Conservation (phyloP, 2,888 invertebrate genomes). For the Platycheirus albimanus region DNA sequence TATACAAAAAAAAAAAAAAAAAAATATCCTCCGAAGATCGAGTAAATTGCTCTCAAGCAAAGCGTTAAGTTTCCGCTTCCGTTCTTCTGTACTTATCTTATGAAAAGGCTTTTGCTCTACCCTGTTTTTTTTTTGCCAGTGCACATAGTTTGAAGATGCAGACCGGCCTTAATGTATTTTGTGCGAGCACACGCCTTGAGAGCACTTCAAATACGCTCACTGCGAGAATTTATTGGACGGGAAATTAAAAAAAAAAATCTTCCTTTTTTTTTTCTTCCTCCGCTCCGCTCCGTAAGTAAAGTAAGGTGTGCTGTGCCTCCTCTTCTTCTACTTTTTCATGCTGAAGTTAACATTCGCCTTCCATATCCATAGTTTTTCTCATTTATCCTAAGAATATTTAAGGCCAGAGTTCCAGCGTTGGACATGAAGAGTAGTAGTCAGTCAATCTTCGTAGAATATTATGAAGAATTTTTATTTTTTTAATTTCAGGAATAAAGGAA, state of each 20-base stretch:
- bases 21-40: conserved; percentile 36
- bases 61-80: conserved; percentile 68
- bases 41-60: conserved; percentile 70
- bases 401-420: not conserved
- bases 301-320: conserved; percentile 8
- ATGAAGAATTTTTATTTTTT: conserved; percentile 30
- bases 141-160: conserved; percentile 8
- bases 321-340: conserved; percentile 11
- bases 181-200: conserved; percentile 64
- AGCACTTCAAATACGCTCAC: conserved; percentile 61
- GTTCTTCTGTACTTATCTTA: conserved; percentile 43
- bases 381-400: conserved; percentile 22
- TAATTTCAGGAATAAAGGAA: no score
- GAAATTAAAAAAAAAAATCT: conserved; percentile 76
- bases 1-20: not conserved
- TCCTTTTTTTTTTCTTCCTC: conserved; percentile 14
- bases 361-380: conserved; percentile 40
- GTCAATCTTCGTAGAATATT: conserved; percentile 50
- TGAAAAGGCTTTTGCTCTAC: conserved; percentile 1
- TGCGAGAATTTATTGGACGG: conserved; percentile 76
- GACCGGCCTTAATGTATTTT: conserved; percentile 60
- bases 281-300: no score
- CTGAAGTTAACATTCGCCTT: conserved; percentile 20
- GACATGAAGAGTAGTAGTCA: conserved; percentile 46
- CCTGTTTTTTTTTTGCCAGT: not conserved